Evolutionary conservation across 1,140 invertebrate genomes (phyloP), one percentile per base, ranked within the genome.

Genomic region (Dryas iulia): DNA sequence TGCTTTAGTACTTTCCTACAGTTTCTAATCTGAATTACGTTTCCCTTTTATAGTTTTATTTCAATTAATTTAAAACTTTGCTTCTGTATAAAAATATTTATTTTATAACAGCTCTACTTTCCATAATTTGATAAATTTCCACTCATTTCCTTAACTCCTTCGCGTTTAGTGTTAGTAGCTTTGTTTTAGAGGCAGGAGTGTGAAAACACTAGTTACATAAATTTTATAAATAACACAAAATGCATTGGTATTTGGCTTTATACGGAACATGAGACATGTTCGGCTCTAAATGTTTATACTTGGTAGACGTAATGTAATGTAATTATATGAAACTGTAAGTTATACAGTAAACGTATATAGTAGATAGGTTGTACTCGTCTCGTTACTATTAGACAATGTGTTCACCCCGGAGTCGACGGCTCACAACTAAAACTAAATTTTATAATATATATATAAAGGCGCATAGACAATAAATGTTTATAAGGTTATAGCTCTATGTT

Each of bases 241-340:
- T 91, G 89, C 89, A 91, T 90, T 91, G 89, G 89, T 91, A 91
- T 84, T 87, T 88, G 89, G 89, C 89, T 91, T 91, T 91, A 90
- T 86, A 83, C 70, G 79, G 85, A 85, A 88, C 85, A 86, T 86
- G 79, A 78, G 76, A 77, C 78, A 84, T 89, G 86, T 89, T 87
- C 87, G 79, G 74, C 79, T 82, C 81, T 88, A 85, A 90, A 79
- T 89, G 83, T 90, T 87, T 82, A 83, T 83, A 87, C 76, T 78
- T 77, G 71, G 75, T 82, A 80, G 71, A 66, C 68, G 63, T 79
- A 72, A 75, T 73, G 58, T 80, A 67, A 74, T 53, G 73, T 68
- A 78, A 47, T 14, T 47, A 47, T 47, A 47, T 14, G 39, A 21
- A 47, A 47, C 39, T 47, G 39, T 47, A 47, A 6, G 39, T 47